These are phyloP conservation scores for Capromys pilorides DNA, from an alignment of 2,797 vertebrate species.

Conservation along the genomic window DNA sequence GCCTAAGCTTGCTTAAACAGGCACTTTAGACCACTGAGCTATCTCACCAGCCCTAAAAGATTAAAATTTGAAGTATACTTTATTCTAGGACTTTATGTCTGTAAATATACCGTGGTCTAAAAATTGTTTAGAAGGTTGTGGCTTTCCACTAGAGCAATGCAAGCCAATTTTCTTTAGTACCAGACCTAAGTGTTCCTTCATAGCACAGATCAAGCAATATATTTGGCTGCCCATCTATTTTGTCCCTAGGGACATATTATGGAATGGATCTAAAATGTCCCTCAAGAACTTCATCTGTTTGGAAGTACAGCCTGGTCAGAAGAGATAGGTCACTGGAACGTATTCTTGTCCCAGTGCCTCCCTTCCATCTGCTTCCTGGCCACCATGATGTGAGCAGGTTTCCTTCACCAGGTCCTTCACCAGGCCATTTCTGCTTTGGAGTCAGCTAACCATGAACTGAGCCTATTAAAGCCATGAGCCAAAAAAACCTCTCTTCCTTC, in stretches of 20 bases:
- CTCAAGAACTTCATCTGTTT: neutral
- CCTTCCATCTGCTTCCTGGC: neutral
- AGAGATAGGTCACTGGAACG: neutral
- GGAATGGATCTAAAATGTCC: neutral
- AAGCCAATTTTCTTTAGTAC: neutral
- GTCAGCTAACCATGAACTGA: neutral
- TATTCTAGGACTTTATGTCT: neutral
- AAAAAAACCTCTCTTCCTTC: neutral
- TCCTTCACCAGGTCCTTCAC: neutral
- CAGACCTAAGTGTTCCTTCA: neutral
- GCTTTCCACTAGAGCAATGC: neutral
- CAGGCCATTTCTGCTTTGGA: neutral
- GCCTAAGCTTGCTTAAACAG: no score
- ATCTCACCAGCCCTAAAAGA: neutral
- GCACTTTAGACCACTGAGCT: no score
- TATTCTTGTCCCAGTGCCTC: neutral
- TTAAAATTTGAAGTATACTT: neutral
- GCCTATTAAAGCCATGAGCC: neutral
- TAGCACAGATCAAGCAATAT: neutral
- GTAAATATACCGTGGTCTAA: neutral
- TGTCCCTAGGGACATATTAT: neutral
- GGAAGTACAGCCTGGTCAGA: neutral
- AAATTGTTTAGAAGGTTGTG: neutral
- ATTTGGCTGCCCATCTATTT: neutral
- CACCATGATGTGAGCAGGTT: neutral